Evolutionary conservation across 2,113 vertebrate species (phyloP).

Genomic region (Gallinago paraguaiae): DNA sequence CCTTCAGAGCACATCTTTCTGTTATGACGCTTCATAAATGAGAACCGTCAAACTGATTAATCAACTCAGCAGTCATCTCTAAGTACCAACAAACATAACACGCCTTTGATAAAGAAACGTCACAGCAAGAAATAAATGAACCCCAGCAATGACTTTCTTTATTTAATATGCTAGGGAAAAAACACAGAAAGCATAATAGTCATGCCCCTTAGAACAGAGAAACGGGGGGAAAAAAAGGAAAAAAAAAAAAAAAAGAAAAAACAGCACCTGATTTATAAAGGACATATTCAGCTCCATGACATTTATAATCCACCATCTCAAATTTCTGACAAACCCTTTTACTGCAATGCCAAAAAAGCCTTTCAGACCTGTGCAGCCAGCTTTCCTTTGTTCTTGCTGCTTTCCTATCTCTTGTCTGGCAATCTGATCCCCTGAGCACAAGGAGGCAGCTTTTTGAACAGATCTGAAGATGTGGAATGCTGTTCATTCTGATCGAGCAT

Average conservation of each 20-base stretch:
- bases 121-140: not conserved
- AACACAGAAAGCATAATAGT: accelerated
- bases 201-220: not conserved
- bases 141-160: not conserved
- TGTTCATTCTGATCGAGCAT: not conserved
- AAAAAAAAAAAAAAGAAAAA: not conserved
- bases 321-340: not conserved
- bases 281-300: not conserved
- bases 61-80: not conserved
- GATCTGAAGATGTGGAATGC: not conserved
- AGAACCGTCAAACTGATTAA: not conserved
- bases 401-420: conserved; percentile 43
- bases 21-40: not conserved
- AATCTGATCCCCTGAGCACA: conserved; percentile 45
- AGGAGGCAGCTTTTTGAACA: conserved; percentile 37
- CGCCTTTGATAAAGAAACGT: not conserved
- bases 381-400: conserved; percentile 58
- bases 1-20: not conserved
- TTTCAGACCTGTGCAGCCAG: conserved; percentile 38
- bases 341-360: not conserved
- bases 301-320: not conserved
- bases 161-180: not conserved
- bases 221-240: not conserved
- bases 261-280: not conserved
- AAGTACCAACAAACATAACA: not conserved